Base-by-base conservation (phyloP, 2,113 vertebrate genomes). In the Stigmatopora argus region DNA sequence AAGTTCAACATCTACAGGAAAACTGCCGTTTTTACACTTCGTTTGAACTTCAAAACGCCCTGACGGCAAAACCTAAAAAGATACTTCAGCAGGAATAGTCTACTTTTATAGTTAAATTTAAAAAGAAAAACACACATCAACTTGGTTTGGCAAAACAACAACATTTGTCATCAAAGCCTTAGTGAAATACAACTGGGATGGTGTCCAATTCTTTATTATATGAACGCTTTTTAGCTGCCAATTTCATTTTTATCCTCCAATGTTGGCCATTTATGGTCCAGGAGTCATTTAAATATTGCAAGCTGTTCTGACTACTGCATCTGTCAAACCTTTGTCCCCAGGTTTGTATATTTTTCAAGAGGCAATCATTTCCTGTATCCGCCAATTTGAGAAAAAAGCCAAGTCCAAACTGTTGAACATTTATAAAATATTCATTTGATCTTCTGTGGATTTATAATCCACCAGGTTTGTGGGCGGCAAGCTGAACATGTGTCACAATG, bases 401-500 rank as follows among this genome's bases (percentile, higher is more conserved):
- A 8, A 10, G 38, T 7, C 38, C 38, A 41, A 8, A 41, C 38
- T 41, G 26, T 31, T 31, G 26, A 31, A 31, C 26, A 31, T 31
- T 2, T 1, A 4, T 10, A 13, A 12, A 14, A 13, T 4, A 4
- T 38, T 38, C 23, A 4, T 56, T 34, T 14, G 21, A 11, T 21
- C 48, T 45, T 45, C n/a, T 21, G 1, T 64, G 34, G 46, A 66
- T 53, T 31, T 56, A 7, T 15, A 14, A 23, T 56, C 38, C 10
- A 5, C 26, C 73, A 98, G 96, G 96, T 99, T 95, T 88, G 90
- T 94, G 13, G 95, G 93, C 46, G 95, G 95, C 69, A 92, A 94
- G 84, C 79, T 99, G 68, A 99, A 97, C 81, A 89, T 98, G 73
- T 99, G 96, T 80, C 94, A 95, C 75, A 99, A 99, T 14, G 93